Percentiles rank a stretch among this genome's conserved stretches.
Evolutionary conservation across 2,797 vertebrate species (phyloP).

Genomic region (Trematomus bernacchii): DNA sequence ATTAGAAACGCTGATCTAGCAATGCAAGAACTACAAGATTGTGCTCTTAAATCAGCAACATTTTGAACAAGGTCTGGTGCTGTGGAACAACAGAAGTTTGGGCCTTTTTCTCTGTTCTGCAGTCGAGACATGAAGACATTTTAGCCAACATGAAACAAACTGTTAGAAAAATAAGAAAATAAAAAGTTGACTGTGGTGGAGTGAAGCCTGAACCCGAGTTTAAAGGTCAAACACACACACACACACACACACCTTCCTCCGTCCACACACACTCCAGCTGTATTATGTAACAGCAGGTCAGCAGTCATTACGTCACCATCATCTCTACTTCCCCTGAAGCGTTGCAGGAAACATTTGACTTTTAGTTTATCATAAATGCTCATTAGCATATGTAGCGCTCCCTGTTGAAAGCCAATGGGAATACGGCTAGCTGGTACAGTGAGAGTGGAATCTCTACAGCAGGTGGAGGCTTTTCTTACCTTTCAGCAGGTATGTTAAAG

Average conservation of each 20-base stretch:
- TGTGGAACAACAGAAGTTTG: background rate
- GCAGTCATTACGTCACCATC: background rate
- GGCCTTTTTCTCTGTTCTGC: too few relatives aligned
- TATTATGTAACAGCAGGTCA: constrained; percentile 1
- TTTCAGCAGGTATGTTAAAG: constrained; percentile 16
- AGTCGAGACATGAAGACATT: background rate
- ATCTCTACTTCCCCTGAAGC: constrained; percentile 9
- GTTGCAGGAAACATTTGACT: constrained; percentile 33
- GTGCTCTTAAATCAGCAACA: background rate
- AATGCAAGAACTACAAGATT: too few relatives aligned
- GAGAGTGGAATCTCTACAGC: background rate
- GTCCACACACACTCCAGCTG: constrained; percentile 21
- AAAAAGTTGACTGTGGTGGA: background rate
- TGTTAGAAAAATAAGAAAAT: too few relatives aligned
- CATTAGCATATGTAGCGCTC: constrained; percentile 43
- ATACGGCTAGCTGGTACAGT: background rate
- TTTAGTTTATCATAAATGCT: constrained; percentile 5
- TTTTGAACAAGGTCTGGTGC: constrained; percentile 9
- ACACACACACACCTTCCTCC: constrained; percentile 27
- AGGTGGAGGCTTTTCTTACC: constrained; percentile 30
- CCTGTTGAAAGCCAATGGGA: constrained; percentile 4
- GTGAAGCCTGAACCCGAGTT: constrained; percentile 28
- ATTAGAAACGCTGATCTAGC: too few relatives aligned
- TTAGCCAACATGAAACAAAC: background rate
- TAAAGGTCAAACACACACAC: constrained; percentile 2